Conservation (phyloP, 64 coral and sea anemone species). For the Cladopsammia gracilis region DNA sequence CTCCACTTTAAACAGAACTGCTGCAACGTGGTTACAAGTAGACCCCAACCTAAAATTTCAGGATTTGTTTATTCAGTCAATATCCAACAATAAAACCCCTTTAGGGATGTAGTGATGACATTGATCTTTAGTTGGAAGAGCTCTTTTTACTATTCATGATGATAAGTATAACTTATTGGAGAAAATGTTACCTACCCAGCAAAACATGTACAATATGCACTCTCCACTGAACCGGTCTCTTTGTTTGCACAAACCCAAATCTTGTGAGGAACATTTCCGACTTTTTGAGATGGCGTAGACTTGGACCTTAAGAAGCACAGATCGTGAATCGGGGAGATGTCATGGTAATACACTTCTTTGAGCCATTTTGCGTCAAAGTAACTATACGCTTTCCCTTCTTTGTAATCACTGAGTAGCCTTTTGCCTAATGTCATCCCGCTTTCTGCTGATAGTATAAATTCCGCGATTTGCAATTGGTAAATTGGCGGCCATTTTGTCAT, state of each 20-base stretch:
- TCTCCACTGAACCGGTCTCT: constrained; percentile 56
- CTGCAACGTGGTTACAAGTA: constrained; percentile 67
- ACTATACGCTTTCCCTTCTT: constrained; percentile 78
- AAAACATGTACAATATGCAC: constrained; percentile 54
- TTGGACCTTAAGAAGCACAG: constrained; percentile 69
- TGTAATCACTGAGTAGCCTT: constrained; percentile 81
- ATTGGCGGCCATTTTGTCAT: constrained; percentile 79
- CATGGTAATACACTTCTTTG: constrained; percentile 71
- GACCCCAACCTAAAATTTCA: constrained; percentile 45
- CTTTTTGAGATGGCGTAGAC: constrained; percentile 60
- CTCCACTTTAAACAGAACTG: constrained; percentile 69
- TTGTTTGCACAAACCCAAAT: constrained; percentile 72
- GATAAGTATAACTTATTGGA: no score
- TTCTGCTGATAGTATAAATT: constrained; percentile 74
- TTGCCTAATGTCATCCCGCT: constrained; percentile 52
- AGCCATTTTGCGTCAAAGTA: constrained; percentile 83
- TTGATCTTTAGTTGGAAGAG: no score
- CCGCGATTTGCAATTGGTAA: constrained; percentile 52
- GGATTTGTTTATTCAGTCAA: no score
- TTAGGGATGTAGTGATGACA: no score
- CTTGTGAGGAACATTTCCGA: constrained; percentile 65
- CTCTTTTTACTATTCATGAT: no score
- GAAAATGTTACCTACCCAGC: constrained; percentile 56
- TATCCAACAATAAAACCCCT: no score
- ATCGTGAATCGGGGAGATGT: constrained; percentile 16